Percentiles rank a stretch among this genome's conserved stretches.
Evolutionary conservation across 1,140 invertebrate genomes (phyloP).

Genomic region (Neodiprion lecontei): DNA sequence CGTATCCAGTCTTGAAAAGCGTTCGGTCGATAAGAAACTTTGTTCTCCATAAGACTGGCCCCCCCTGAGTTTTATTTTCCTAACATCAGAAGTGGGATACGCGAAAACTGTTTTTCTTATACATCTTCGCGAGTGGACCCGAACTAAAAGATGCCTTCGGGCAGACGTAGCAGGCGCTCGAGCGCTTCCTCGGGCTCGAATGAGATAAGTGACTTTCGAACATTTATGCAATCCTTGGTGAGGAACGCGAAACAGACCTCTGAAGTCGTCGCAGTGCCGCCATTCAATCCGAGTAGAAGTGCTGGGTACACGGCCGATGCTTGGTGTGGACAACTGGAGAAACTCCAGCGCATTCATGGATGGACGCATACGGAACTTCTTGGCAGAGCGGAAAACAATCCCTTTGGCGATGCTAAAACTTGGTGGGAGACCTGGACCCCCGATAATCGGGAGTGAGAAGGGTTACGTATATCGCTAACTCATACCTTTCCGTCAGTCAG

Average conservation of each 20-base stretch:
- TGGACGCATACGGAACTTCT: neutral
- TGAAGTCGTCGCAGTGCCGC: neutral
- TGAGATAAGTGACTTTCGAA: neutral
- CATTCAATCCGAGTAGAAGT: neutral
- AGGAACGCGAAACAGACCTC: neutral
- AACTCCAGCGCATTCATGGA: slow-evolving; percentile 2
- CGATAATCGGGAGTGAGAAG: neutral
- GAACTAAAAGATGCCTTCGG: neutral
- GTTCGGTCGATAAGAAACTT: neutral
- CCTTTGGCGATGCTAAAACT: neutral
- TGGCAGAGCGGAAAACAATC: neutral
- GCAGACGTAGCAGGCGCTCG: neutral
- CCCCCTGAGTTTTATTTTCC: neutral
- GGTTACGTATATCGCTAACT: neutral
- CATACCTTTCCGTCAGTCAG: slow-evolving; percentile 1
- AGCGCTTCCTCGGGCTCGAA: neutral
- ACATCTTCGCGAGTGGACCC: neutral
- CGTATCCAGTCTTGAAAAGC: no score
- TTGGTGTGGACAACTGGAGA: neutral
- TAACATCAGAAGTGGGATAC: slow-evolving; percentile 7
- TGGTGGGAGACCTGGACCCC: slow-evolving; percentile 6
- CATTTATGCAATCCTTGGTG: neutral
- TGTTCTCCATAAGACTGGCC: neutral
- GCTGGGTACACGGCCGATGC: neutral
- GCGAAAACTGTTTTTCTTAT: neutral